These are phyloP conservation scores for Contarinia nasturtii DNA, from an alignment of 1,140 invertebrate species.

Conservation along the genomic window DNA sequence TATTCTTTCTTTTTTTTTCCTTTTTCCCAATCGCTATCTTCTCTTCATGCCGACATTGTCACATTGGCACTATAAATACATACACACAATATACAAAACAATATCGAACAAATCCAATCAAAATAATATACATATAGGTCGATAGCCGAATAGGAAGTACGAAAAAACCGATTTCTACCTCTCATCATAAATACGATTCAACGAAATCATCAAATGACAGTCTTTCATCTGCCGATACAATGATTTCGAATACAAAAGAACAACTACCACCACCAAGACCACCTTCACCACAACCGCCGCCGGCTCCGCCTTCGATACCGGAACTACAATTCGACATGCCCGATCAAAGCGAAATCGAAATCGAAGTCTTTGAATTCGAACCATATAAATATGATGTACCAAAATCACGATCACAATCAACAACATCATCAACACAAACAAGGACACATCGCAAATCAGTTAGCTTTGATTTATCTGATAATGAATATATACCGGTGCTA, in stretches of 20 bases:
- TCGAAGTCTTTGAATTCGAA: no score
- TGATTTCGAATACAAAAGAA: background rate
- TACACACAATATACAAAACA: no score
- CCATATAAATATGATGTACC: background rate
- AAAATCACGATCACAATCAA: background rate
- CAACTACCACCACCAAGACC: no score
- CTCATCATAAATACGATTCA: background rate
- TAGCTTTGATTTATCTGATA: constrained; percentile 22
- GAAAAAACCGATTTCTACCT: background rate
- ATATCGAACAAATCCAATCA: no score
- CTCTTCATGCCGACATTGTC: no score
- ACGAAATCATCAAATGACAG: background rate
- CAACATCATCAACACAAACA: constrained; percentile 1
- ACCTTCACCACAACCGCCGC: no score
- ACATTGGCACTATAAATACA: no score
- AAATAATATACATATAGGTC: background rate
- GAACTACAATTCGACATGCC: no score
- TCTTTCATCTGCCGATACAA: background rate
- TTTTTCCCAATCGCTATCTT: no score
- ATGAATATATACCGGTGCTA: constrained; percentile 9
- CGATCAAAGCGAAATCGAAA: no score
- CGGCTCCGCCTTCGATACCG: no score
- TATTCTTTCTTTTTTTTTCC: no score
- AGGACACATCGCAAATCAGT: constrained; percentile 20
- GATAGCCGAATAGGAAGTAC: constrained; percentile 1